These are phyloP conservation scores for Drosophila ananassae DNA, from an alignment of 1,140 invertebrate species.

Conservation along the genomic window DNA sequence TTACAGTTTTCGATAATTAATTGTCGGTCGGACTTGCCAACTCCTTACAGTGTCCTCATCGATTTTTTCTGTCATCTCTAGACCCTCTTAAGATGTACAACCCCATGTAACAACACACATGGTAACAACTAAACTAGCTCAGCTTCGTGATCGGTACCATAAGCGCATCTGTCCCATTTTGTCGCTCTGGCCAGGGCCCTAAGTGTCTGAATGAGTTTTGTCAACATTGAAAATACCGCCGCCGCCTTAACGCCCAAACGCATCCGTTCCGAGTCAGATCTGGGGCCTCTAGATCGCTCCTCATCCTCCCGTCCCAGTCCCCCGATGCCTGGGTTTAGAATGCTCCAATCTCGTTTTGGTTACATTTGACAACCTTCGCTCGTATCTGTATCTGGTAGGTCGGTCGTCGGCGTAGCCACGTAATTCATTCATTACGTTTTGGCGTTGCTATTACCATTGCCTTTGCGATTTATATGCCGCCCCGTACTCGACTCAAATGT, in stretches of 20 bases:
- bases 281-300: conserved; percentile 5
- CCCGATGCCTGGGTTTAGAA: conserved; percentile 12
- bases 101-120: conserved; percentile 60
- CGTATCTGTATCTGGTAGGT: conserved; percentile 41
- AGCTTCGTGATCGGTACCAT: conserved; percentile 43
- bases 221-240: conserved; percentile 75
- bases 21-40: no score
- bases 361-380: conserved; percentile 70
- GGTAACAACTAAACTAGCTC: conserved; percentile 72
- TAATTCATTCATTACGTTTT: conserved; percentile 77
- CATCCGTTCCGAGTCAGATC: conserved; percentile 61
- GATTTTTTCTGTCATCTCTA: conserved; percentile 52
- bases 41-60: conserved; percentile 5
- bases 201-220: conserved; percentile 70
- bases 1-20: no score
- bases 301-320: conserved; percentile 6
- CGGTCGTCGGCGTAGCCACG: conserved; percentile 61
- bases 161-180: conserved; percentile 39
- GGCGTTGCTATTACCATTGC: conserved; percentile 40
- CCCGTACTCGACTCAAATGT: conserved; percentile 23
- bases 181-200: conserved; percentile 18
- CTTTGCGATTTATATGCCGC: conserved; percentile 78
- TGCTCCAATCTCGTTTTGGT: conserved; percentile 62
- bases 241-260: conserved; percentile 75
- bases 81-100: conserved; percentile 54